A percentile compares a stretch with the other conserved stretches of the same genome.
These are phyloP conservation scores for Chrysina gloriosa DNA, from an alignment of 2,888 invertebrate genomes.

Conservation along the genomic window DNA sequence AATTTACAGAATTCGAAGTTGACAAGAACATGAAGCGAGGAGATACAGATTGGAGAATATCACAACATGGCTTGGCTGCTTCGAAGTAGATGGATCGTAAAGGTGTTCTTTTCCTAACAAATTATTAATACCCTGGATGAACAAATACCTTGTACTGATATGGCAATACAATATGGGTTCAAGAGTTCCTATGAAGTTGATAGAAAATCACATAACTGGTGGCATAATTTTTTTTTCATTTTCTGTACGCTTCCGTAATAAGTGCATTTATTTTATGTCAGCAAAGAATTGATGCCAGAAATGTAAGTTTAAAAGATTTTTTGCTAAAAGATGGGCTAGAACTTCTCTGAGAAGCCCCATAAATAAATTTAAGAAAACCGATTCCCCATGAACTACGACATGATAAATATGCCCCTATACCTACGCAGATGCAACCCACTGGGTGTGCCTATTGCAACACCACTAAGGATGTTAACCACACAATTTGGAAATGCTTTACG, in stretches of 20 bases:
- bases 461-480: slow-evolving; percentile 27
- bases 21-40: slow-evolving; percentile 4
- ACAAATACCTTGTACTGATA: neutral
- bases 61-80: neutral
- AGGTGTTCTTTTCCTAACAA: neutral
- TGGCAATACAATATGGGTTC: neutral
- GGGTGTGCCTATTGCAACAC: slow-evolving; percentile 41
- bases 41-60: neutral
- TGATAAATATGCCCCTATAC: slow-evolving; percentile 25
- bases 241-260: slow-evolving; percentile 32
- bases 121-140: neutral
- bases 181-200: slow-evolving; percentile 35
- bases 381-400: slow-evolving; percentile 17
- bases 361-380: neutral
- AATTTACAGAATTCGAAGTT: neutral
- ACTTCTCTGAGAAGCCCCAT: neutral
- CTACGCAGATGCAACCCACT: neutral
- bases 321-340: neutral
- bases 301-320: slow-evolving; percentile 28
- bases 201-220: slow-evolving; percentile 44
- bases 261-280: slow-evolving; percentile 39
- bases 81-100: slow-evolving; percentile 3
- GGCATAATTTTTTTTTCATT: slow-evolving; percentile 37
- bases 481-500: slow-evolving; percentile 40
- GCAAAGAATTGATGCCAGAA: neutral